Evolutionary conservation across 2,888 invertebrate species (phyloP).

Genomic region (Stenolophus ochropezus): DNA sequence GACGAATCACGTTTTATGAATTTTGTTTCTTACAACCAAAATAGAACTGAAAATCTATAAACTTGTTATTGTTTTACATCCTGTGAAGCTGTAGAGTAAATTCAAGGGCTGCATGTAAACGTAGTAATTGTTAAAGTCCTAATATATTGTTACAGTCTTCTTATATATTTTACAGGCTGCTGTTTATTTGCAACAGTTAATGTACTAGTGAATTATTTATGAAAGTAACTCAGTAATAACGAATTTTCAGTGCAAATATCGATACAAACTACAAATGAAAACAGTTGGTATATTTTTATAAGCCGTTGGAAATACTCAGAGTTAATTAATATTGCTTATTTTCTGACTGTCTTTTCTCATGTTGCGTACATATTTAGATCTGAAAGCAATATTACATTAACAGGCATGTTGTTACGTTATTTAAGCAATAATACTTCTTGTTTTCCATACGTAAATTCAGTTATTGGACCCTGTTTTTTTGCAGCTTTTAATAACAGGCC

Average conservation of each 20-base stretch:
- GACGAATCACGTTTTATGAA: too few relatives aligned
- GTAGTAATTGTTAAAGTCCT: slow-evolving; percentile 36
- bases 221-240: slow-evolving; percentile 31
- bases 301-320: slow-evolving; percentile 37
- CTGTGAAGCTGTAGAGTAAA: not conserved
- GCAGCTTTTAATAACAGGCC: too few relatives aligned
- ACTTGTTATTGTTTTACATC: too few relatives aligned
- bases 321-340: slow-evolving; percentile 47
- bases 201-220: slow-evolving; percentile 41
- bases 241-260: slow-evolving; percentile 38
- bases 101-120: slow-evolving; percentile 7
- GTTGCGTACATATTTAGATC: slow-evolving; percentile 27
- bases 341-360: slow-evolving; percentile 8
- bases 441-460: not conserved
- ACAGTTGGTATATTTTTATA: slow-evolving; percentile 41
- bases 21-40: too few relatives aligned
- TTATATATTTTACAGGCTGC: slow-evolving; percentile 38
- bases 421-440: slow-evolving; percentile 33
- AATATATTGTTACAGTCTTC: slow-evolving; percentile 29
- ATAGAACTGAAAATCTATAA: too few relatives aligned
- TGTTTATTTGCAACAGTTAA: slow-evolving; percentile 30
- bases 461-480: not conserved
- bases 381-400: slow-evolving; percentile 42
- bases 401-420: not conserved
- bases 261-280: slow-evolving; percentile 42